These are phyloP conservation scores for Boulengeromyrus knoepffleri DNA, from an alignment of 2,113 vertebrate genomes.

Conservation along the genomic window DNA sequence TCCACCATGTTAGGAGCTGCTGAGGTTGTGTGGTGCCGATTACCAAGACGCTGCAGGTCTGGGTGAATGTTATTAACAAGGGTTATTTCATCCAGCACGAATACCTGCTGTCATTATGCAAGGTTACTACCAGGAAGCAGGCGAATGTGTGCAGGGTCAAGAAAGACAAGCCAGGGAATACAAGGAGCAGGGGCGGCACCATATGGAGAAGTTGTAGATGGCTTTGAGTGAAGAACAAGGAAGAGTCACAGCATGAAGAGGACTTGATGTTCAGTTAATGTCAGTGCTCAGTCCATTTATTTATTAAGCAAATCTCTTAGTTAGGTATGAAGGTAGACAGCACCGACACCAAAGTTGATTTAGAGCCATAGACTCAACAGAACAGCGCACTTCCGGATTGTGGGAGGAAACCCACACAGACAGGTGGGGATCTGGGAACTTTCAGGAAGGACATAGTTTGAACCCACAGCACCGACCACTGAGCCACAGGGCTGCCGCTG, in stretches of 20 bases:
- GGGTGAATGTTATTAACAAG: not conserved
- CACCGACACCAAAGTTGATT: not conserved
- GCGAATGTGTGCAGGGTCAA: not conserved
- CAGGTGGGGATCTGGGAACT: not conserved
- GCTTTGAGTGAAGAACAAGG: not conserved
- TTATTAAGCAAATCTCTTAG: not conserved
- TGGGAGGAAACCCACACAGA: not conserved
- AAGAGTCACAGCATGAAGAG: not conserved
- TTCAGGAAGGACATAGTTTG: not conserved
- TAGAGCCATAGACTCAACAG: not conserved
- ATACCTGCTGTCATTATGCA: not conserved
- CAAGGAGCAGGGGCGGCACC: not conserved
- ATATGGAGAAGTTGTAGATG: not conserved
- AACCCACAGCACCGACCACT: not conserved
- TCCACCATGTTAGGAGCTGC: not conserved
- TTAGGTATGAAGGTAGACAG: not conserved
- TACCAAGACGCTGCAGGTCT: not conserved
- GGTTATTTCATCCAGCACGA: not conserved
- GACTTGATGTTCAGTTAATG: not conserved
- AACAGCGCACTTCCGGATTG: not conserved
- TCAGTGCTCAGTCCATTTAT: not conserved
- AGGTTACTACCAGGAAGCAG: not conserved
- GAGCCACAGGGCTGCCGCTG: not conserved
- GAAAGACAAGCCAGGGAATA: not conserved
- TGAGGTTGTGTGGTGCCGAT: not conserved